Evolutionary conservation across 2,797 vertebrate species (phyloP), one percentile per base, ranked within the genome.

Genomic region (Sebastes flavidus): DNA sequence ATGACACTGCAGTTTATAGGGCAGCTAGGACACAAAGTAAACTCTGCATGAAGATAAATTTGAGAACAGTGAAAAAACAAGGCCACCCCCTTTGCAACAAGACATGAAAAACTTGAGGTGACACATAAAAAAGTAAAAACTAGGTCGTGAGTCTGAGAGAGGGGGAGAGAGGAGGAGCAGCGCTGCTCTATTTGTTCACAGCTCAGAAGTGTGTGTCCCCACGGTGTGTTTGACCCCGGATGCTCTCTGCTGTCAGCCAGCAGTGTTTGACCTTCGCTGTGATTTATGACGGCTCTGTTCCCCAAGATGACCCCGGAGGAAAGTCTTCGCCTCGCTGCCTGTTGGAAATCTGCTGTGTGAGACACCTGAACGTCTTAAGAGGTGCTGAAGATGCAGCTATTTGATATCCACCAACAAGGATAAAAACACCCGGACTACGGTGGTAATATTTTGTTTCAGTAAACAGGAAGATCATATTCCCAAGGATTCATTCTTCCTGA

Each of bases 121-220:
- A 91, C 91, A 92, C 75, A 89, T 55, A 86, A 90, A 90, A 22
- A 93, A 90, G 70, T 89, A 38, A 76, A 91, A 95, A 92, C 72
- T 95, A 85, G 93, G 94, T 89, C 92, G 55, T 30, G 83, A 92
- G 82, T 85, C 79, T 72, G 88, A 59, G 56, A 58, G 67, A 77
- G 69, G 65, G 77, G 65, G 56, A 24, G 65, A 70, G 70, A n/a
- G 49, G 74, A 85, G 80, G 46, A 80, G 81, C 68, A 71, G 81
- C 25, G n/a, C 52, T 83, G 84, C 83, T 88, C 75, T 62, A 86
- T 88, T 85, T 89, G 81, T 90, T 89, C 82, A 65, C 67, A 77
- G 84, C 81, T 87, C 80, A 76, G 58, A 81, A 72, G 82, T 78
- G 72, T 78, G 54, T 66, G 67, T 77, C 75, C 77, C 75, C 70